Evolutionary conservation across 2,113 vertebrate genomes (phyloP), one percentile per base, ranked within the genome.

Genomic region (Etheostoma spectabile): DNA sequence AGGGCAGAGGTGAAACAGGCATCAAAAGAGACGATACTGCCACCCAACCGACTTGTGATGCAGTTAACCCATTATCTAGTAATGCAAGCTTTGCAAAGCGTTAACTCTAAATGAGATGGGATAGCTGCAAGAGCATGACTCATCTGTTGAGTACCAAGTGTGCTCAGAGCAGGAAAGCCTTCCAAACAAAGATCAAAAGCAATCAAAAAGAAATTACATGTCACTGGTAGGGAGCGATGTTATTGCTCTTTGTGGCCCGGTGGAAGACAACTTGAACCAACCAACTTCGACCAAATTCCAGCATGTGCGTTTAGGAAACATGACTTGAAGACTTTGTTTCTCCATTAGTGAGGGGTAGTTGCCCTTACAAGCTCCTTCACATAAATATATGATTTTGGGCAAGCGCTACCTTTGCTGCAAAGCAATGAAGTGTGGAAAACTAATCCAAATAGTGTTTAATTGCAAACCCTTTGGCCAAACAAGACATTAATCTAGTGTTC

Each of bases 131-230:
- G 80, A 83, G 84, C 83, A 74, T 86, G 86, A 84, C 82, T 91
- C 86, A 80, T 88, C 72, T 72, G 71, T 2, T 30, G 73, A 82
- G 80, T 19, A 72, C 84, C 72, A 56, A 84, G 77, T 78, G 80
- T 74, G 80, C 74, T 63, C 62, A 46, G 76, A 63, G 82, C 70
- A 70, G 85, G 79, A 77, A 86, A 83, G 74, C 75, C 74, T 60
- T 61, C 80, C 80, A 80, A 73, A 76, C 83, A 65, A 82, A 84
- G 85, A 90, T 88, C 86, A 90, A 69, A 84, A 79, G 88, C 84
- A 80, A 81, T 88, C 77, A 86, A 69, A 86, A 79, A 88, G 72
- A 91, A 84, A 85, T 71, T 45, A 79, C 60, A 67, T 56, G 81
- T 85, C 85, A 77, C 77, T 68, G 71, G 69, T 66, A 35, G 70